Evolutionary conservation across 2,797 vertebrate genomes (phyloP).

Genomic region (Danio albolineatus): DNA sequence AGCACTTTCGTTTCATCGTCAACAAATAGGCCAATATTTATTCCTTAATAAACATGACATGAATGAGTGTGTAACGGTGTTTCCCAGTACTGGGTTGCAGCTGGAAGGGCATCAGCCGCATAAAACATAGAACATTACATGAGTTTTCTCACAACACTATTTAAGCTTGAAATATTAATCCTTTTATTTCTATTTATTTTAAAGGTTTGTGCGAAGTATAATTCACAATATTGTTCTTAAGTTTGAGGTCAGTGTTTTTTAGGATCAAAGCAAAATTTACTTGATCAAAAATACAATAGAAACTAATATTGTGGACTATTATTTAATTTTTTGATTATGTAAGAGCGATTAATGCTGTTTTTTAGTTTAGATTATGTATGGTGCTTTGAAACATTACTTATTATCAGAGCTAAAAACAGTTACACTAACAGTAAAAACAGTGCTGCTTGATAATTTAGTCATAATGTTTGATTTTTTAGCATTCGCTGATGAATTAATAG

Average conservation of each 20-base stretch:
- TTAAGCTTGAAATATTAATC: not conserved
- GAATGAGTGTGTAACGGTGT: no score
- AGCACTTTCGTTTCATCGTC: not conserved
- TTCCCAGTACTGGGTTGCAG: no score
- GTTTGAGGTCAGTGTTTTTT: not conserved
- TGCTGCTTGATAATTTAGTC: not conserved
- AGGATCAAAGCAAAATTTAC: not conserved
- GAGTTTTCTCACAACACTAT: not conserved
- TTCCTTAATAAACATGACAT: not conserved
- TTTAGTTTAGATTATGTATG: not conserved
- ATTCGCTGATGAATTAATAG: not conserved
- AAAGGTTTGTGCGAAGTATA: not conserved
- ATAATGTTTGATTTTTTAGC: not conserved
- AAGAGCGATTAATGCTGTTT: not conserved
- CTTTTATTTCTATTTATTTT: no score
- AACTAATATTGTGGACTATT: not conserved
- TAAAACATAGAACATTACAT: no score
- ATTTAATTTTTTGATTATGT: not conserved
- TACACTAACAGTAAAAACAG: no score
- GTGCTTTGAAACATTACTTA: not conserved
- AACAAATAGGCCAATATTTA: not conserved
- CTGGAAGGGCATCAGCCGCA: no score
- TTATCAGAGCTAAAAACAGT: not conserved
- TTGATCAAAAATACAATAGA: no score
- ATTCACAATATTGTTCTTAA: not conserved